phyloP scores from a whole-genome alignment of 2,888 invertebrate genomes.

The Rosalia funebris region DNA sequence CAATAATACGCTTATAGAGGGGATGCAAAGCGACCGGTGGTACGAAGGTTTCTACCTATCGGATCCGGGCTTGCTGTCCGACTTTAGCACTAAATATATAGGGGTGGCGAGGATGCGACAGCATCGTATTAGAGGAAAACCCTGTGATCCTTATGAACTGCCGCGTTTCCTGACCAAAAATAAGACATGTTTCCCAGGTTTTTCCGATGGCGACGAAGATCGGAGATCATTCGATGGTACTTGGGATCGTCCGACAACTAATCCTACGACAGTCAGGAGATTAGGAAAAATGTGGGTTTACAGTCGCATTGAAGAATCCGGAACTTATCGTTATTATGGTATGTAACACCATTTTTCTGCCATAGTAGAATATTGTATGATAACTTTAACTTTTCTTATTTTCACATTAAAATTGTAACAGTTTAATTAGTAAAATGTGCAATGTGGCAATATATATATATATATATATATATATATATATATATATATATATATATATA shows the following conservation, averaged over 20 bases:
- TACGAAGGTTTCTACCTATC: slow-evolving; percentile 46
- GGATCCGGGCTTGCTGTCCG: slow-evolving; percentile 49
- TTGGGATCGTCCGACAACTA: background rate
- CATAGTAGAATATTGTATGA: too few species aligned
- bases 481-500: too few species aligned
- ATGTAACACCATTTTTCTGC: too few species aligned
- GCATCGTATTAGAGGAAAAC: background rate
- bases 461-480: too few species aligned
- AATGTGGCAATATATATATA: too few species aligned
- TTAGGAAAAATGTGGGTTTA: background rate
- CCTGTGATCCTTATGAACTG: background rate
- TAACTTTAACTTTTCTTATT: too few species aligned
- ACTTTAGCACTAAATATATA: slow-evolving; percentile 50
- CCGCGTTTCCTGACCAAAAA: background rate
- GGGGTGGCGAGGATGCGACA: slow-evolving; percentile 47
- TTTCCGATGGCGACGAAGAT: slow-evolving; percentile 19
- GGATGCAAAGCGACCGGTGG: slow-evolving; percentile 50
- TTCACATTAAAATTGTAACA: too few species aligned
- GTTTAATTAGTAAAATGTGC: too few species aligned
- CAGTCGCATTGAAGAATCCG: background rate
- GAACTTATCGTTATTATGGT: background rate
- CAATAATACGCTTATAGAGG: slow-evolving; percentile 41
- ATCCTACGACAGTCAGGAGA: background rate
- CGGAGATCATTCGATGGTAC: background rate
- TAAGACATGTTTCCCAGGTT: background rate